Evolutionary conservation across 1,140 invertebrate genomes (phyloP), one percentile per base, ranked within the genome.

Genomic region (Hirudo medicinalis): DNA sequence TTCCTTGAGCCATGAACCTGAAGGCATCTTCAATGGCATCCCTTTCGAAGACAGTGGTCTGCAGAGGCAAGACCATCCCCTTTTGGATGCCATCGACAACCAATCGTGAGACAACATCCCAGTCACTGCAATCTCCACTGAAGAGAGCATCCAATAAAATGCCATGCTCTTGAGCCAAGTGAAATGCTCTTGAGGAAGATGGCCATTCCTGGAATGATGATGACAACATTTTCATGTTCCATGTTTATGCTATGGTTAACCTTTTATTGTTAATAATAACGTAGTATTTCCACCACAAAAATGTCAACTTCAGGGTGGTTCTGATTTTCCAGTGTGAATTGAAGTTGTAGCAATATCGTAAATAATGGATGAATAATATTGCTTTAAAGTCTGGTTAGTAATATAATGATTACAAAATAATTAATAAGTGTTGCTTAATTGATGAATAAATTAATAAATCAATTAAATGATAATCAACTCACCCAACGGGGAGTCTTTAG

Each of bases 141-240:
- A 94, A 92, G 22, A 97, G 83, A 20, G 90, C 88, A 84, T 98
- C 94, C 74, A 98, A 81, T 5, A 97, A 83, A 77, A 98, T 94
- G 72, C 95, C 94, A 83, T 97, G 93, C n/a, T n/a, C n/a, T n/a
- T n/a, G n/a, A n/a, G n/a, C n/a, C n/a, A 87, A 98, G 95, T 19
- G 90, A 89, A 4, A 92, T 91, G 79, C 98, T 98, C 78, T 94
- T 96, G 75, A 97, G 82, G 83, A 98, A 96, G 4, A 97, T 79
- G 0, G 91, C 86, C 94, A 98, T 97, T 20, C 94, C 93, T 81
- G 74, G 32, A 36, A 36, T 36, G 2, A 36, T 36, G 32, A 36
- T 36, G 32, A 36, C 0, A 77, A 74, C 49, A 68, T 54, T 36
- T 3, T 36, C 32, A 3, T 36, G 32, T 36, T 36, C 32, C 6